phyloP scores from a whole-genome alignment of 2,888 invertebrate genomes.

The Drosophila heteroneura region DNA sequence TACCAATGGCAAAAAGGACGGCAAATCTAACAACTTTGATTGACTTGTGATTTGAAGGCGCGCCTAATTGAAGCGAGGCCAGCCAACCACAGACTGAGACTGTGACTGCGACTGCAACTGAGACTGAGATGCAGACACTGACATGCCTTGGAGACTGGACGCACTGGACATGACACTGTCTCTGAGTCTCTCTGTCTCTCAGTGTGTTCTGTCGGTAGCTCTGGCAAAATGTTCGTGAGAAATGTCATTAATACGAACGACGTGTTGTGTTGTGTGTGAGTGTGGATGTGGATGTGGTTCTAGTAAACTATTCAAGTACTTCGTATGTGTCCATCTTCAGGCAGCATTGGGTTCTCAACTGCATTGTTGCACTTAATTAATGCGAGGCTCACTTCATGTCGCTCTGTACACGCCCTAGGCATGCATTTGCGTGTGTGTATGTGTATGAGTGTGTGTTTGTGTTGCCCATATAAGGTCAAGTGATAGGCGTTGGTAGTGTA shows the following conservation, averaged over 20 bases:
- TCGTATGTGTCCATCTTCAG: slow-evolving; percentile 30
- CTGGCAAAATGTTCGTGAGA: slow-evolving; percentile 76
- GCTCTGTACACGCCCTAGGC: slow-evolving; percentile 65
- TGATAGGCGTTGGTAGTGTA: slow-evolving; percentile 65
- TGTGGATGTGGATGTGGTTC: slow-evolving; percentile 43
- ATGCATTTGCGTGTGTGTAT: slow-evolving; percentile 19
- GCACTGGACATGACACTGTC: slow-evolving; percentile 55
- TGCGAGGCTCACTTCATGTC: slow-evolving; percentile 64
- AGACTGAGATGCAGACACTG: slow-evolving; percentile 48
- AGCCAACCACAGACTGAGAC: slow-evolving; percentile 39
- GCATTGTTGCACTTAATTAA: slow-evolving; percentile 81
- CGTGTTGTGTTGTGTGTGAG: slow-evolving; percentile 53
- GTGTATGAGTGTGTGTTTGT: slow-evolving; percentile 17
- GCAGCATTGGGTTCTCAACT: slow-evolving; percentile 38
- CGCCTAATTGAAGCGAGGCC: slow-evolving; percentile 82
- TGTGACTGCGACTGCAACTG: slow-evolving; percentile 22
- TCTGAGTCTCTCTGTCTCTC: slow-evolving; percentile 22
- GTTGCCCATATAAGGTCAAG: slow-evolving; percentile 62
- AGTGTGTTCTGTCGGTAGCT: slow-evolving; percentile 58
- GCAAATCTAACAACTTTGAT: slow-evolving; percentile 84
- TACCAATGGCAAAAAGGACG: slow-evolving; percentile 49
- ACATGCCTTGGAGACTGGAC: slow-evolving; percentile 65
- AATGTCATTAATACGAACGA: slow-evolving; percentile 80
- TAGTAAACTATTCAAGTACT: slow-evolving; percentile 45
- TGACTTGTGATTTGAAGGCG: slow-evolving; percentile 84